Percentiles rank a stretch among this genome's conserved stretches.
Evolutionary conservation across 2,888 invertebrate genomes (phyloP).

Genomic region (Hedychridium roseum): DNA sequence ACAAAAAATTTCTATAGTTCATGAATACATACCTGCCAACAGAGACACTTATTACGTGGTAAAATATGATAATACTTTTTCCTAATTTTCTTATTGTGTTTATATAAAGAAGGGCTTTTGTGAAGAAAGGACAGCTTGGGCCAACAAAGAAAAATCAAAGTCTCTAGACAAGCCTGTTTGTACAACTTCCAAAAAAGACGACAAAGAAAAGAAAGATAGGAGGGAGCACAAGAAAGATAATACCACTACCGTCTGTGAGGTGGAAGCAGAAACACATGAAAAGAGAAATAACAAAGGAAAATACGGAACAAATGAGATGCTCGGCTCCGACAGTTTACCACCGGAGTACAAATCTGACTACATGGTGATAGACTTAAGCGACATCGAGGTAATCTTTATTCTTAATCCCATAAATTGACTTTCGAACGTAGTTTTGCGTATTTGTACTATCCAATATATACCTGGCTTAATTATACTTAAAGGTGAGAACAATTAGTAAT

Average conservation of each 20-base stretch:
- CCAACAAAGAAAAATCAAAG: conserved; percentile 59
- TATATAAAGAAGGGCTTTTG: conserved; percentile 51
- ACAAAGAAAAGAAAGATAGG: conserved; percentile 56
- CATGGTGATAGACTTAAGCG: conserved; percentile 65
- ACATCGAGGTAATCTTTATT: conserved; percentile 53
- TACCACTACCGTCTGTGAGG: conserved; percentile 26
- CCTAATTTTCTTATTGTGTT: conserved; percentile 14
- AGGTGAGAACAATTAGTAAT: conserved; percentile 50
- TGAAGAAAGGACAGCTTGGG: conserved; percentile 56
- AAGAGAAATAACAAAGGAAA: conserved; percentile 49
- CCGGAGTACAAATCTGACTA: conserved; percentile 62
- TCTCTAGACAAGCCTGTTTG: conserved; percentile 57
- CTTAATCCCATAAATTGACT: conserved; percentile 19
- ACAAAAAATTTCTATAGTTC: background rate
- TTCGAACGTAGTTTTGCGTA: conserved; percentile 6
- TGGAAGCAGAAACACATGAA: conserved; percentile 41
- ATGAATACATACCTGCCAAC: background rate
- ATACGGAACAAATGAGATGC: conserved; percentile 60
- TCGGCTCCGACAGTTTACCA: conserved; percentile 58
- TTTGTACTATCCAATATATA: background rate
- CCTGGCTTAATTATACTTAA: background rate
- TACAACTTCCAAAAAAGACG: conserved; percentile 50
- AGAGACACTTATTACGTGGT: background rate
- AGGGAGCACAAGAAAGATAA: conserved; percentile 48
- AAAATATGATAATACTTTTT: background rate